phyloP scores from a whole-genome alignment of 2,797 vertebrate genomes.

The Steatocranus sp. region DNA sequence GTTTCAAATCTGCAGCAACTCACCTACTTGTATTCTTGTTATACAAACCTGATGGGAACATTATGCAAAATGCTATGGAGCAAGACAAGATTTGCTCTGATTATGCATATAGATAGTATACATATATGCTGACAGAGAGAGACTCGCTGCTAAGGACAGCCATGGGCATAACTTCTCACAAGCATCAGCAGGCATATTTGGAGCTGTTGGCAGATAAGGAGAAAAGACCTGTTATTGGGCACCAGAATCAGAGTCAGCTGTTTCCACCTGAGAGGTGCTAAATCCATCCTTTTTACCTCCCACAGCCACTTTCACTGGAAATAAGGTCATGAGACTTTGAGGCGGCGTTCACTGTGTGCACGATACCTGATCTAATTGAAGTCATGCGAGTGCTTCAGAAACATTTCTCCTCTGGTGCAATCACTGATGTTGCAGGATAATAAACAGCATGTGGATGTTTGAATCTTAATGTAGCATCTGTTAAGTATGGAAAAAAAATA shows the following conservation, averaged over 20 bases:
- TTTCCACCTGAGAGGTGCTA: conserved; percentile 56
- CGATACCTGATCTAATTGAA: conserved; percentile 29
- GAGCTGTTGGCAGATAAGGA: conserved; percentile 31
- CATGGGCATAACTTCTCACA: conserved; percentile 21
- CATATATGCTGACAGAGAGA: background rate
- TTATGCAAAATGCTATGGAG: background rate
- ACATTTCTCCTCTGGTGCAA: conserved; percentile 14
- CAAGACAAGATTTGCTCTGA: background rate
- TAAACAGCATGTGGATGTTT: background rate
- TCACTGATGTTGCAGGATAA: conserved; percentile 5
- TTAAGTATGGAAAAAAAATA: background rate
- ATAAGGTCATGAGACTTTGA: conserved; percentile 48
- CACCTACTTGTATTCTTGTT: background rate
- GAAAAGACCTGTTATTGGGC: conserved; percentile 46
- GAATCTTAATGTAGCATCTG: background rate
- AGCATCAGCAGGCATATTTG: conserved; percentile 25
- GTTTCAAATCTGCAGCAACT: background rate
- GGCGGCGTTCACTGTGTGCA: conserved; percentile 27
- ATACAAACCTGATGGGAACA: background rate
- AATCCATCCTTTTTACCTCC: conserved; percentile 50
- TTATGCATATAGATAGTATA: background rate
- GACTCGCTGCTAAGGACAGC: background rate
- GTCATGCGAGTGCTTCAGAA: conserved; percentile 5
- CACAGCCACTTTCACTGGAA: conserved; percentile 28
- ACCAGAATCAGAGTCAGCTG: conserved; percentile 45